Evolutionary conservation across 1,140 invertebrate species (phyloP).

Genomic region (Aphis craccivora): DNA sequence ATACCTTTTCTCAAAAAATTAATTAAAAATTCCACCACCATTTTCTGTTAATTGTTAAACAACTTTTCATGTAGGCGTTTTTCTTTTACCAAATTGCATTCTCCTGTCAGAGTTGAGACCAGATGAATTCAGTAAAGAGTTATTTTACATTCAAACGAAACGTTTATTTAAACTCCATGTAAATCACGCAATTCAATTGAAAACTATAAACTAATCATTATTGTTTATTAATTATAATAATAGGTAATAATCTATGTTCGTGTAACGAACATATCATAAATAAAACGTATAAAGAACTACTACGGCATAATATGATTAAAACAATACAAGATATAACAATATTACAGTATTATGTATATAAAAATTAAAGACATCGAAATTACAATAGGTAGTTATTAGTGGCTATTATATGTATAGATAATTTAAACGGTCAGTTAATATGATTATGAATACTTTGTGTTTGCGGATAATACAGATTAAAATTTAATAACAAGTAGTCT

Average conservation of each 20-base stretch:
- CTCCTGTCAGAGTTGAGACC: not conserved
- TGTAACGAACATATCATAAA: not conserved
- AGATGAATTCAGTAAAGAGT: not conserved
- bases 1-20: conserved; percentile 12
- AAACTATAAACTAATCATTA: not conserved
- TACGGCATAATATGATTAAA: not conserved
- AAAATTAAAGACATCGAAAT: not conserved
- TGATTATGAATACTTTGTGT: not conserved
- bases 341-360: not conserved
- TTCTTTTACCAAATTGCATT: conserved; percentile 17
- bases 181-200: not conserved
- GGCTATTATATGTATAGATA: not conserved
- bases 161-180: not conserved
- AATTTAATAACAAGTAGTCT: not conserved
- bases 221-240: not conserved
- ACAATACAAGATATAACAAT: not conserved
- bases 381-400: not conserved
- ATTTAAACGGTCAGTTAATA: not conserved
- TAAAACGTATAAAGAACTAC: not conserved
- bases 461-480: not conserved
- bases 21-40: not conserved
- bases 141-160: not conserved
- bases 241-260: not conserved
- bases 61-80: not conserved
- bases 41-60: conserved; percentile 20